Conservation (phyloP, 2,888 invertebrate genomes). For the Seladonia tumulorum region DNA sequence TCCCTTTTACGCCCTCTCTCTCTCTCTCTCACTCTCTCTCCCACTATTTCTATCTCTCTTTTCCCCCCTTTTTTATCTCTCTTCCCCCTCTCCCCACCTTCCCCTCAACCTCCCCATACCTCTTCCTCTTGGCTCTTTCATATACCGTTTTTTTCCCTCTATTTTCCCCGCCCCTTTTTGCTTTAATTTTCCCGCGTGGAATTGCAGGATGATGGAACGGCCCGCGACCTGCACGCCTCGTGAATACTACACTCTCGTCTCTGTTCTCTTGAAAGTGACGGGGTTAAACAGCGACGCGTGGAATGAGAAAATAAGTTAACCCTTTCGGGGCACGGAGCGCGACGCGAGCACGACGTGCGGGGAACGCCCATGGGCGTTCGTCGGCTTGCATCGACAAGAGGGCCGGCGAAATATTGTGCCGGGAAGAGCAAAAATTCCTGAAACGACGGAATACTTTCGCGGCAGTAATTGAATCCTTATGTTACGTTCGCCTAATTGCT, state of each 20-base stretch:
- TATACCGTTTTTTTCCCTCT: not conserved
- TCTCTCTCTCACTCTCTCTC: not conserved
- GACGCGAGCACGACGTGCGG: not conserved
- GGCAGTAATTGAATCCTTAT: not conserved
- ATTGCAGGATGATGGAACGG: conserved; percentile 24
- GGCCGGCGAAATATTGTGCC: not conserved
- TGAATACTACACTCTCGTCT: not conserved
- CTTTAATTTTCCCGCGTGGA: conserved; percentile 12
- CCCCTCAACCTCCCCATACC: no score
- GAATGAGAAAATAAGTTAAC: conserved; percentile 30
- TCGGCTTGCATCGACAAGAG: not conserved
- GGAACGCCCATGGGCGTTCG: not conserved
- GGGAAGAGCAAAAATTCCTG: not conserved
- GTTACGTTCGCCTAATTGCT: not conserved
- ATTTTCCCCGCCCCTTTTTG: not conserved
- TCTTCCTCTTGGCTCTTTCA: not conserved
- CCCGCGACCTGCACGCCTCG: not conserved
- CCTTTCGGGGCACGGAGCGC: not conserved
- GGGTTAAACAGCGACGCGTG: not conserved
- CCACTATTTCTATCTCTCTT: not conserved
- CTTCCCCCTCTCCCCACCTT: no score
- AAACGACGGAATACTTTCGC: not conserved
- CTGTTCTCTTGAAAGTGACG: conserved; percentile 2
- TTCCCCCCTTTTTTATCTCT: not conserved
- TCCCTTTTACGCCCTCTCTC: not conserved